Evolutionary conservation across 1,140 invertebrate species (phyloP).

Genomic region (Zaprionus kolodkinae): DNA sequence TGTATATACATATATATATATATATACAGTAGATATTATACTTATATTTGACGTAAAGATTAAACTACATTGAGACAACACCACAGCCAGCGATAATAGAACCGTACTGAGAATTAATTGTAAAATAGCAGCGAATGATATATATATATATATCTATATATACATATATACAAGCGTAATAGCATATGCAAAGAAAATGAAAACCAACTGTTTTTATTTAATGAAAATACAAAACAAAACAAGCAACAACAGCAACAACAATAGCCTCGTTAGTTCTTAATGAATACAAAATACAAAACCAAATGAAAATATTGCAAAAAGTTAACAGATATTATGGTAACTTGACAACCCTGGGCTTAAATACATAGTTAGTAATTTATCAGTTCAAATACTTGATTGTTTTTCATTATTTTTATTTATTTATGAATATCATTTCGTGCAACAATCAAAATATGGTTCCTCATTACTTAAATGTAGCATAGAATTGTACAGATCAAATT

Average conservation of each 20-base stretch:
- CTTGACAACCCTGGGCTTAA: slow-evolving; percentile 24
- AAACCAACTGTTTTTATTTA: slow-evolving; percentile 50
- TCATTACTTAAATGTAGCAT: slow-evolving; percentile 48
- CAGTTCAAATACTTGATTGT: slow-evolving; percentile 1
- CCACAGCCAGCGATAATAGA: slow-evolving; percentile 54
- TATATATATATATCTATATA: slow-evolving; percentile 5
- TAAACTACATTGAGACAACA: slow-evolving; percentile 41
- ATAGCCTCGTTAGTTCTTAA: slow-evolving; percentile 77
- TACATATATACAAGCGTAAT: slow-evolving; percentile 1
- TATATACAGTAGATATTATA: slow-evolving; percentile 64
- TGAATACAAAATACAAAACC: slow-evolving; percentile 47
- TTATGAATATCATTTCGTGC: slow-evolving; percentile 13
- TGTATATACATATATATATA: slow-evolving; percentile 38
- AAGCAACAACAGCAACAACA: slow-evolving; percentile 54
- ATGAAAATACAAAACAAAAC: slow-evolving; percentile 29
- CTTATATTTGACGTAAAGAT: slow-evolving; percentile 70
- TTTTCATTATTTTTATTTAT: background rate
- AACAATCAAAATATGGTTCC: slow-evolving; percentile 62
- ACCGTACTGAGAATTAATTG: slow-evolving; percentile 50
- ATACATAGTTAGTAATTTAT: slow-evolving; percentile 5
- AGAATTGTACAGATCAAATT: slow-evolving; percentile 36
- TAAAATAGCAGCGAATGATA: slow-evolving; percentile 50
- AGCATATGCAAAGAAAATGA: slow-evolving; percentile 19
- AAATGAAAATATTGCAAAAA: slow-evolving; percentile 63
- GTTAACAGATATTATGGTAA: slow-evolving; percentile 15